phyloP scores from a whole-genome alignment of 1,140 invertebrate genomes.

The Fopius arisanus region DNA sequence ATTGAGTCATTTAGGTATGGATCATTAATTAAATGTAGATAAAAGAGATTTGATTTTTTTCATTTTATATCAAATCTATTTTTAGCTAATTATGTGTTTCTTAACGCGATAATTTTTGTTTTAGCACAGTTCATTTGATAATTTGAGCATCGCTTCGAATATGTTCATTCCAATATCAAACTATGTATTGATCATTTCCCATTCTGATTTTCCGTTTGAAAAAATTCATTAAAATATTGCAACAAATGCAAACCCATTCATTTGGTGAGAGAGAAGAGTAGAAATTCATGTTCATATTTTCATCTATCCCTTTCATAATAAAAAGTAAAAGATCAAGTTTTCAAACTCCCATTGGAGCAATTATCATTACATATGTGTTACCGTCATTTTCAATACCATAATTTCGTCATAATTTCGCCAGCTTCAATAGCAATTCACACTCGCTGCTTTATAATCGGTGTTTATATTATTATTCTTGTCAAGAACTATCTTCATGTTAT shows the following conservation, averaged over 20 bases:
- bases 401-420: slow-evolving; percentile 22
- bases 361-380: not conserved
- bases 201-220: not conserved
- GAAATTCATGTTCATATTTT: not conserved
- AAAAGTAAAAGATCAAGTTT: not conserved
- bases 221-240: not conserved
- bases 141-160: slow-evolving; percentile 40
- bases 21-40: slow-evolving; percentile 64
- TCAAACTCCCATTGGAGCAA: not conserved
- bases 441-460: slow-evolving; percentile 38
- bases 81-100: slow-evolving; percentile 53
- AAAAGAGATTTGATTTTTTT: slow-evolving; percentile 51
- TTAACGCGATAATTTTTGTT: slow-evolving; percentile 60
- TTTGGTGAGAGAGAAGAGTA: no score
- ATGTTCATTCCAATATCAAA: not conserved
- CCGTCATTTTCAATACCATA: not conserved
- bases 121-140: slow-evolving; percentile 59
- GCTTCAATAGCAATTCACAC: slow-evolving; percentile 33
- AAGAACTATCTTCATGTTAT: slow-evolving; percentile 41
- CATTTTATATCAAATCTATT: slow-evolving; percentile 39
- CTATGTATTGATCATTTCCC: not conserved
- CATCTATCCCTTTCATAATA: not conserved
- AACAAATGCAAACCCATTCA: no score
- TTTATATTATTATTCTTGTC: slow-evolving; percentile 32
- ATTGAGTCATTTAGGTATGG: slow-evolving; percentile 68